Evolutionary conservation across 1,140 invertebrate genomes (phyloP), one percentile per base, ranked within the genome.

Genomic region (Drosophila persimilis): DNA sequence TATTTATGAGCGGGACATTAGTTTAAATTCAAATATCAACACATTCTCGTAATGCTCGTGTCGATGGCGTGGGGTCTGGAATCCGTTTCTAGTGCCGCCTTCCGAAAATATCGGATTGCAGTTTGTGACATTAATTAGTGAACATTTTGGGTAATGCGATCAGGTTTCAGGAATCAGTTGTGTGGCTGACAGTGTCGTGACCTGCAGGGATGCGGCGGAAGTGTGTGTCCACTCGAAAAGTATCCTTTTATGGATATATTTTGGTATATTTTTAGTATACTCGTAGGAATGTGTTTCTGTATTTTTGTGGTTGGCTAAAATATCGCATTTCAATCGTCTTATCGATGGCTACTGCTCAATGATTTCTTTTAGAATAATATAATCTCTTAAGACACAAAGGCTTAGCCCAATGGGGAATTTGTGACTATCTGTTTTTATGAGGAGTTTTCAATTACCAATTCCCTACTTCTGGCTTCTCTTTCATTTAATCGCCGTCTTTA

Each of bases 21-120:
- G 72, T 85, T 80, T 88, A 86, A 88, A 86, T 88, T 78, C 83
- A 81, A 86, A 86, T 78, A 86, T 86, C 78, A 85, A 85, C 81
- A 86, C 77, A 86, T 39, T 39, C 35, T 39, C 35, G 35, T 81
- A 67, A 77, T 77, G 55, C 3, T 24, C 2, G 24, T 4, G 3
- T 57, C 55, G 47, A 50, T 50, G 51, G 60, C 39, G 26, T 17
- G 5, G 24, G 45, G 60, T 13, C 11, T 4, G 35, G 11, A 1
- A 13, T 39, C 26, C 59, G 71, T 55, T 70, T 77, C 60, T 75
- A 77, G 60, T 71, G 65, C 65, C 65, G 73, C 60, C 39, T 20
- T 35, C 17, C 17, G 22, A 45, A 65, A 53, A 60, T 75, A 75
- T 75, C 73, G 62, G 53, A 56, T 75, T 75, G 72, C 73, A 59